These are phyloP conservation scores for Aphyosemion australe DNA, from an alignment of 2,113 vertebrate species.

Conservation along the genomic window DNA sequence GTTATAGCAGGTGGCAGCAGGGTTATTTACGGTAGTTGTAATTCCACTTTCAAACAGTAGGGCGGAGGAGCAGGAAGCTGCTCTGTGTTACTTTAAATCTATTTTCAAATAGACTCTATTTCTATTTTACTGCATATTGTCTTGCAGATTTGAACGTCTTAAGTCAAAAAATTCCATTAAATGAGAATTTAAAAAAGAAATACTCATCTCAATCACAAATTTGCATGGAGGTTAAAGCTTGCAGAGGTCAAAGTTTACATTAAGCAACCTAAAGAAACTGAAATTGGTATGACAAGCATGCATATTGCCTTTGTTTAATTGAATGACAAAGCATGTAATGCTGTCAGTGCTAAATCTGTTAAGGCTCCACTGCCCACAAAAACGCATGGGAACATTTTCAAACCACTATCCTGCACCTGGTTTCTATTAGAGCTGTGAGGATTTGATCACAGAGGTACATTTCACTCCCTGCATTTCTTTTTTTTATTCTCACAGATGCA, in stretches of 20 bases:
- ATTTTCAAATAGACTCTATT: conserved; percentile 19
- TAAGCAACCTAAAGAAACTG: conserved; percentile 46
- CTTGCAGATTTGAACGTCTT: neutral
- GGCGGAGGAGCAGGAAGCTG: too few species aligned
- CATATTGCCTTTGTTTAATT: conserved; percentile 73
- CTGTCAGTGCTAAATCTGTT: conserved; percentile 71
- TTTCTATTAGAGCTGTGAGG: conserved; percentile 79
- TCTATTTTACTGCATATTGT: neutral
- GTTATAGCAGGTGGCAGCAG: too few species aligned
- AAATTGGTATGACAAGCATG: conserved; percentile 62
- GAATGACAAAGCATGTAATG: conserved; percentile 80
- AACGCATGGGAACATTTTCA: conserved; percentile 83
- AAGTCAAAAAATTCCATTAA: neutral
- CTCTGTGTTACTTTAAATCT: conserved; percentile 13
- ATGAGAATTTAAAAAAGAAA: neutral
- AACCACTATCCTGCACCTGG: conserved; percentile 80
- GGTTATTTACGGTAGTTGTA: too few species aligned
- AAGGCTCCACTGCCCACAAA: conserved; percentile 60
- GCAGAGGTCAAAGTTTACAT: conserved; percentile 34
- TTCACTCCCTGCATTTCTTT: conserved; percentile 26
- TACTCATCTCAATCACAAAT: neutral
- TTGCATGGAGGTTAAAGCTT: neutral
- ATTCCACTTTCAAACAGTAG: too few species aligned
- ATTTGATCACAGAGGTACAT: conserved; percentile 76
- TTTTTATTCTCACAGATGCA: conserved; percentile 29